Percentiles rank a stretch among this genome's conserved stretches.
Evolutionary conservation across 2,113 vertebrate genomes (phyloP).

Genomic region (Fulmarus glacialis): DNA sequence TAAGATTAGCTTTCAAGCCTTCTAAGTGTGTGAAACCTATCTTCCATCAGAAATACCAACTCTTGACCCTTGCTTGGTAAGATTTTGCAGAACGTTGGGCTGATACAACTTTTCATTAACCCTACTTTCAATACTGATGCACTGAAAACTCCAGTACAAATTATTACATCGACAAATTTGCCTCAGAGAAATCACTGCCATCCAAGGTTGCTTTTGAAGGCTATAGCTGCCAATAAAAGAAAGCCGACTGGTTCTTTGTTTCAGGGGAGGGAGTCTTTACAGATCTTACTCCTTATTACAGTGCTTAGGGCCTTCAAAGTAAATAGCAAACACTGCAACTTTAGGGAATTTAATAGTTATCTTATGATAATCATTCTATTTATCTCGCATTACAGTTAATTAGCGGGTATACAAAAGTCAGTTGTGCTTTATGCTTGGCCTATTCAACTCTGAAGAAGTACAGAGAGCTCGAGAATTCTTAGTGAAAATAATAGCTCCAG

Average conservation of each 20-base stretch:
- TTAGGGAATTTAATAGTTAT: neutral
- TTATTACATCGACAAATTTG: neutral
- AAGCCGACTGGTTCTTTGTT: neutral
- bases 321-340: neutral
- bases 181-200: neutral
- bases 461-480: neutral
- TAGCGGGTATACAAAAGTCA: neutral
- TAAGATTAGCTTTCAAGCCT: neutral
- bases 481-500: neutral
- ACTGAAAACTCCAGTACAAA: neutral
- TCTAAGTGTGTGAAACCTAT: neutral
- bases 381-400: neutral
- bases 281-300: neutral
- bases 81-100: neutral
- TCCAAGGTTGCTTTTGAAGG: neutral
- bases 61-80: neutral
- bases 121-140: neutral
- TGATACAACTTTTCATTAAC: neutral
- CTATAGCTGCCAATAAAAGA: neutral
- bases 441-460: neutral
- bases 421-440: neutral
- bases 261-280: neutral
- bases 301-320: neutral
- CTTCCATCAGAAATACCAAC: neutral
- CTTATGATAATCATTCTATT: neutral